These are phyloP conservation scores for Phrynocephalus forsythii DNA, from an alignment of 2,797 vertebrate genomes.

Conservation along the genomic window DNA sequence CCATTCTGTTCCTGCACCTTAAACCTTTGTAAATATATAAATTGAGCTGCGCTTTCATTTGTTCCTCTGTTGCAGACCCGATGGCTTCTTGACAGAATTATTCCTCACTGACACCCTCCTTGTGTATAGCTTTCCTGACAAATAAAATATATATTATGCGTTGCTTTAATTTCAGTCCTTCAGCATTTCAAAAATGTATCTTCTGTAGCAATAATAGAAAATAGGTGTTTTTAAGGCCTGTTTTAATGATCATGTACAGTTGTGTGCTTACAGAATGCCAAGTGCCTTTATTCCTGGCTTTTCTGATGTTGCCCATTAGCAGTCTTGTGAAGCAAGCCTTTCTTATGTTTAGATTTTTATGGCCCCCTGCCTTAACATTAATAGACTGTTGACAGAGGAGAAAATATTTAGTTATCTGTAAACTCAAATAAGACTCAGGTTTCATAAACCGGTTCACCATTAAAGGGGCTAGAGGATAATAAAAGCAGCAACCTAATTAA, in stretches of 20 bases:
- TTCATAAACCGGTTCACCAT: slow-evolving; percentile 20
- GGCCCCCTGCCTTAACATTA: slow-evolving; percentile 61
- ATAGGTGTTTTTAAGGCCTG: slow-evolving; percentile 5
- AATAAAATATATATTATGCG: slow-evolving; percentile 63
- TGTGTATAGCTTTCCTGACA: slow-evolving; percentile 71
- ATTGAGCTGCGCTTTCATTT: slow-evolving; percentile 57
- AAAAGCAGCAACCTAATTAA: slow-evolving; percentile 10
- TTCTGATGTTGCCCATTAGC: slow-evolving; percentile 15
- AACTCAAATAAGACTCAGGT: slow-evolving; percentile 12
- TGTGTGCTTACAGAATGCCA: not conserved
- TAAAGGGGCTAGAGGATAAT: slow-evolving; percentile 18
- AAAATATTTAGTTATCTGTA: slow-evolving; percentile 54
- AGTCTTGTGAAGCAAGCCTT: slow-evolving; percentile 56
- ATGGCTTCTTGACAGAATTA: slow-evolving; percentile 71
- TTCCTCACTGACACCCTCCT: slow-evolving; percentile 49
- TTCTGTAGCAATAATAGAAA: slow-evolving; percentile 44
- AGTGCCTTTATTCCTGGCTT: slow-evolving; percentile 50
- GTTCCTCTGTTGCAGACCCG: slow-evolving; percentile 57
- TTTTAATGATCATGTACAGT: slow-evolving; percentile 21
- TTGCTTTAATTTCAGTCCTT: slow-evolving; percentile 66
- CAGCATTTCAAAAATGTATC: slow-evolving; percentile 47
- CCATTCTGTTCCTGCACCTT: slow-evolving; percentile 75
- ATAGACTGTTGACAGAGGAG: slow-evolving; percentile 18
- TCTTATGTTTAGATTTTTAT: slow-evolving; percentile 25
- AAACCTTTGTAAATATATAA: slow-evolving; percentile 71